Conservation (phyloP, 2,888 invertebrate genomes). For the Opisthograptis luteolata region DNA sequence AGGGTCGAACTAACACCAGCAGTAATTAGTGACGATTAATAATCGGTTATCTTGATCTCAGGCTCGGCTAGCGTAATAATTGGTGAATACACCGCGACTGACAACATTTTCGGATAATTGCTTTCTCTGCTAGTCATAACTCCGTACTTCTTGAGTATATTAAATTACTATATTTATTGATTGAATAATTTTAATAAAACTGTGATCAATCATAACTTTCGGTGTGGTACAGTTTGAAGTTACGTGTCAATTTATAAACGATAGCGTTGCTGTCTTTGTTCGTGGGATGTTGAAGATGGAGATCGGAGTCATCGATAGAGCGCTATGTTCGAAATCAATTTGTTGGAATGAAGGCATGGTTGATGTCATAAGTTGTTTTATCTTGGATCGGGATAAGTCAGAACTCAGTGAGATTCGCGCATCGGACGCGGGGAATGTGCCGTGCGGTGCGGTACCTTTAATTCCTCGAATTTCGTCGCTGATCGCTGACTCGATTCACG, state of each 20-base stretch:
- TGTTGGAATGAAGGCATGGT: slow-evolving; percentile 77
- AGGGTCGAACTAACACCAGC: slow-evolving; percentile 83
- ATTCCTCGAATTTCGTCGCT: slow-evolving; percentile 71
- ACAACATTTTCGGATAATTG: slow-evolving; percentile 35
- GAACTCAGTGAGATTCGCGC: slow-evolving; percentile 76
- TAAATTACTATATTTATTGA: slow-evolving; percentile 36
- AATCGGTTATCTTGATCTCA: slow-evolving; percentile 81
- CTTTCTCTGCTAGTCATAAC: slow-evolving; percentile 45
- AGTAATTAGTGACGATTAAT: slow-evolving; percentile 84
- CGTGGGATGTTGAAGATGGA: slow-evolving; percentile 44
- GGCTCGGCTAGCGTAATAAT: slow-evolving; percentile 70
- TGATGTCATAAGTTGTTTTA: slow-evolving; percentile 77
- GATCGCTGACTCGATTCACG: slow-evolving; percentile 54
- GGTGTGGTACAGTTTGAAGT: slow-evolving; percentile 53
- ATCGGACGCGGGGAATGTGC: slow-evolving; percentile 63
- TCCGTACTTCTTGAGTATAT: slow-evolving; percentile 39
- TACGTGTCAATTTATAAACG: slow-evolving; percentile 65
- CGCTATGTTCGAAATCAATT: slow-evolving; percentile 74
- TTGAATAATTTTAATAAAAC: slow-evolving; percentile 24
- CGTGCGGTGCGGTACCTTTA: slow-evolving; percentile 46
- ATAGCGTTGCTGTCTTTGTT: slow-evolving; percentile 54
- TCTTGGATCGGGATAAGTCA: slow-evolving; percentile 64
- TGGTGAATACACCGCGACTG: slow-evolving; percentile 50
- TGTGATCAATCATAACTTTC: slow-evolving; percentile 59
- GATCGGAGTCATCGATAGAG: slow-evolving; percentile 56